Percentiles rank a stretch among this genome's conserved stretches.
phyloP scores from a whole-genome alignment of 2,113 vertebrate genomes.

The Xiphophorus maculatus region DNA sequence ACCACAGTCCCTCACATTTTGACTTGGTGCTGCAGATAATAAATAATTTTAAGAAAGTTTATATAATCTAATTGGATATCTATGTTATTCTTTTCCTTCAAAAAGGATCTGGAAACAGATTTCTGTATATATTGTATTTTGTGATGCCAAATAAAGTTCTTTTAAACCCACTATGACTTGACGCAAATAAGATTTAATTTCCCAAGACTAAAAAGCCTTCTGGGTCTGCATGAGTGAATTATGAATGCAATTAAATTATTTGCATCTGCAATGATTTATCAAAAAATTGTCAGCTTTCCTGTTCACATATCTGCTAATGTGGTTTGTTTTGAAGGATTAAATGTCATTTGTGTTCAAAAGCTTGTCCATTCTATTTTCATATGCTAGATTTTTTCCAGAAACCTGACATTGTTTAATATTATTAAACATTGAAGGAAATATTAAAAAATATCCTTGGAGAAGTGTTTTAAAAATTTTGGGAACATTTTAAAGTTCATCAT shows the following conservation, averaged over 20 bases:
- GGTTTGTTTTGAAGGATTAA: no score
- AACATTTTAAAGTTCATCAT: no score
- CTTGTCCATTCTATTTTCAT: no score
- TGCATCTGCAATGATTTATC: slow-evolving; percentile 10
- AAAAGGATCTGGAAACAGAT: neutral
- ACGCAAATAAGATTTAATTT: neutral
- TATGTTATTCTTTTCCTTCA: neutral
- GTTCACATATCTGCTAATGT: no score
- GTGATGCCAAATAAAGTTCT: neutral
- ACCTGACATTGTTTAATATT: no score
- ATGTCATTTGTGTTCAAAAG: no score
- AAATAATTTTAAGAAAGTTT: neutral
- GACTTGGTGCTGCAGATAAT: neutral
- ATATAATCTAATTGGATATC: neutral
- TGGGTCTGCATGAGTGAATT: neutral
- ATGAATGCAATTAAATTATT: neutral
- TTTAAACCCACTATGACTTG: neutral
- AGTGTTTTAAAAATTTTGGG: no score
- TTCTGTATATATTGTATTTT: neutral
- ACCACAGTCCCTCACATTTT: neutral
- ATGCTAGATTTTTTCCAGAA: no score
- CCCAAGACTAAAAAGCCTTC: neutral
- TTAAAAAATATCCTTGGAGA: no score
- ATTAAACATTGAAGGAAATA: no score
- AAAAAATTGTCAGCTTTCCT: slow-evolving; percentile 2